These are phyloP conservation scores for Melanotaenia parkinsoni DNA, from an alignment of 2,797 vertebrate species.

Conservation along the genomic window DNA sequence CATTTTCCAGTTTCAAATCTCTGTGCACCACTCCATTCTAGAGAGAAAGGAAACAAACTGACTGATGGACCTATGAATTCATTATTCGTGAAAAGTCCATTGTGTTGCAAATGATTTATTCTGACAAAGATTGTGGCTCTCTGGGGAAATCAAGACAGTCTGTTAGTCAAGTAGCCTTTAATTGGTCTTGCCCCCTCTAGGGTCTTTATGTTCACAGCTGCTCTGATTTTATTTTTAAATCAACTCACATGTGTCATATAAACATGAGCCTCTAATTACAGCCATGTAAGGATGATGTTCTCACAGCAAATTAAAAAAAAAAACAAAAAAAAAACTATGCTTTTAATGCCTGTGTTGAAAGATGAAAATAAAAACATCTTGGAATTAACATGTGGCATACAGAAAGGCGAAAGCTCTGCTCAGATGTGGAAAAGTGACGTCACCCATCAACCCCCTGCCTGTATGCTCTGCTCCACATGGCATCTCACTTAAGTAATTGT, in stretches of 20 bases:
- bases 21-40: conserved; percentile 98
- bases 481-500: conserved; percentile 52
- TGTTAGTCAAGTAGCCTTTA: conserved; percentile 61
- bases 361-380: conserved; percentile 25
- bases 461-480: conserved; percentile 25
- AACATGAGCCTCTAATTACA: conserved; percentile 76
- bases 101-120: conserved; percentile 62
- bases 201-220: conserved; percentile 73
- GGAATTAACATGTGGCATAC: conserved; percentile 73
- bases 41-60: conserved; percentile 53
- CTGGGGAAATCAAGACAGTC: conserved; percentile 65
- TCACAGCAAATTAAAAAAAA: conserved; percentile 62
- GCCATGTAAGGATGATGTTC: conserved; percentile 71
- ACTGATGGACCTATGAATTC: conserved; percentile 30
- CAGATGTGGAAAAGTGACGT: conserved; percentile 65
- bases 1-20: conserved; percentile 99
- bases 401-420: conserved; percentile 54
- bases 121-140: conserved; percentile 39
- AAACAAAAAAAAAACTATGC: conserved; percentile 60
- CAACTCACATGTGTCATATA: conserved; percentile 74
- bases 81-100: conserved; percentile 51
- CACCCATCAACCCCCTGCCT: conserved; percentile 29
- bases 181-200: conserved; percentile 64
- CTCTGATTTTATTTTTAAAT: conserved; percentile 59
- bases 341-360: conserved; percentile 52